A percentile compares a stretch with the other conserved stretches of the same genome.
Evolutionary conservation across 2,113 vertebrate genomes (phyloP).

Genomic region (Noturus placidus): DNA sequence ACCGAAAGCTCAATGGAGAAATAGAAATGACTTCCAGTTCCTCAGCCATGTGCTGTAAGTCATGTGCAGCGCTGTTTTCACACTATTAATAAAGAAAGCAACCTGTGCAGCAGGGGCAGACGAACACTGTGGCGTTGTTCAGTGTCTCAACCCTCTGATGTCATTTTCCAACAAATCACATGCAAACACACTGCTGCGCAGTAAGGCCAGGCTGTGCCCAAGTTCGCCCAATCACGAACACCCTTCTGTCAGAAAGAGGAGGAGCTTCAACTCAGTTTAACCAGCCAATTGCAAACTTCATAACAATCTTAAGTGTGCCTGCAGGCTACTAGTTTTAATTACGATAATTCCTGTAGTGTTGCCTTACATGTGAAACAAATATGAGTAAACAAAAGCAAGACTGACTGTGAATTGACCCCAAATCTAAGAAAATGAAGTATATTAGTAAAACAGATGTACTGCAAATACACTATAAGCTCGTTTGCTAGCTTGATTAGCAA

Average conservation of each 20-base stretch:
- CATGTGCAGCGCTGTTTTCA: conserved; percentile 41
- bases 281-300: neutral
- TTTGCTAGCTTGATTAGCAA: neutral
- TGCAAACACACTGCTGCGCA: neutral
- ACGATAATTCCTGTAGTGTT: neutral
- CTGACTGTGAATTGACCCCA: neutral
- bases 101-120: neutral
- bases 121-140: conserved; percentile 20
- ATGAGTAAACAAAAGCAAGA: neutral
- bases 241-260: neutral
- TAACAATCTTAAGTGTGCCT: neutral
- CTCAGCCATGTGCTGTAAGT: conserved; percentile 3
- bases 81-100: conserved; percentile 24
- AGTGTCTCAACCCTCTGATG: neutral
- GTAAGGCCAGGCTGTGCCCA: no score
- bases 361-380: neutral
- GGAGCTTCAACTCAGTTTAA: neutral
- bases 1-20: conserved; percentile 14
- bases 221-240: neutral
- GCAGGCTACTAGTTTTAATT: neutral
- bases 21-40: conserved; percentile 32
- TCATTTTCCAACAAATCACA: conserved; percentile 31
- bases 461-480: neutral
- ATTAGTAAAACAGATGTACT: neutral
- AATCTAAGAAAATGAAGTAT: neutral